Conservation (phyloP, 2,888 invertebrate species). For the Luffia ferchaultella region DNA sequence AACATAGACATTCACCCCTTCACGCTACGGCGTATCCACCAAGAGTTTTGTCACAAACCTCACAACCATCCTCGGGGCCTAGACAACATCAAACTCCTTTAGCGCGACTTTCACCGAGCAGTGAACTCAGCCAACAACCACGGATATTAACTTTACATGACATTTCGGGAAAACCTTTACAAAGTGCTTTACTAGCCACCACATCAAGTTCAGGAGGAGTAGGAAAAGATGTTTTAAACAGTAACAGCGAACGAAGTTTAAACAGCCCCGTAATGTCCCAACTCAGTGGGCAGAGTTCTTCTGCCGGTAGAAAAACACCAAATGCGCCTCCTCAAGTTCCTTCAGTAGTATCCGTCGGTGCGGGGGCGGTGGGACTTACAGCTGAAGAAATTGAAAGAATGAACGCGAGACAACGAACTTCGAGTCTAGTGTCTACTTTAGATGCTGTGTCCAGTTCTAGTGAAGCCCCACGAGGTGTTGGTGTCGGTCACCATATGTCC, state of each 20-base stretch:
- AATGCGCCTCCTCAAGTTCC: constrained; percentile 74
- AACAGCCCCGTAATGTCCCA: constrained; percentile 95
- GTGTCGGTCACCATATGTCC: constrained; percentile 72
- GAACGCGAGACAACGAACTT: constrained; percentile 86
- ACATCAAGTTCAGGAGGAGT: constrained; percentile 89
- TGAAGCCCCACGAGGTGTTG: constrained; percentile 76
- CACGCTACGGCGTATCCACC: constrained; percentile 80
- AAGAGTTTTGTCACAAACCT: constrained; percentile 73
- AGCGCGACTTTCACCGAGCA: constrained; percentile 89
- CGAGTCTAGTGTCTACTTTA: constrained; percentile 89
- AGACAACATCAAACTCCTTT: constrained; percentile 88
- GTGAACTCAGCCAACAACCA: constrained; percentile 91
- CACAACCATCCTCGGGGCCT: constrained; percentile 72
- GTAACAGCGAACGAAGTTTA: constrained; percentile 89
- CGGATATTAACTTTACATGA: constrained; percentile 92
- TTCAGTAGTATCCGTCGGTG: constrained; percentile 71
- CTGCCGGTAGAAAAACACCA: constrained; percentile 78
- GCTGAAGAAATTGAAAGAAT: constrained; percentile 93
- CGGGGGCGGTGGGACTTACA: constrained; percentile 82
- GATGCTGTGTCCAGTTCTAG: constrained; percentile 94
- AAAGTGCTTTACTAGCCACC: constrained; percentile 87
- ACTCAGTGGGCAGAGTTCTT: constrained; percentile 85
- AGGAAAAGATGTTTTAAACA: constrained; percentile 88
- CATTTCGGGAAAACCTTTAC: constrained; percentile 91
- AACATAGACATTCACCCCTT: constrained; percentile 80